Evolutionary conservation across 2,888 invertebrate species (phyloP), one percentile per base, ranked within the genome.

Genomic region (Ypsolopha sequella): DNA sequence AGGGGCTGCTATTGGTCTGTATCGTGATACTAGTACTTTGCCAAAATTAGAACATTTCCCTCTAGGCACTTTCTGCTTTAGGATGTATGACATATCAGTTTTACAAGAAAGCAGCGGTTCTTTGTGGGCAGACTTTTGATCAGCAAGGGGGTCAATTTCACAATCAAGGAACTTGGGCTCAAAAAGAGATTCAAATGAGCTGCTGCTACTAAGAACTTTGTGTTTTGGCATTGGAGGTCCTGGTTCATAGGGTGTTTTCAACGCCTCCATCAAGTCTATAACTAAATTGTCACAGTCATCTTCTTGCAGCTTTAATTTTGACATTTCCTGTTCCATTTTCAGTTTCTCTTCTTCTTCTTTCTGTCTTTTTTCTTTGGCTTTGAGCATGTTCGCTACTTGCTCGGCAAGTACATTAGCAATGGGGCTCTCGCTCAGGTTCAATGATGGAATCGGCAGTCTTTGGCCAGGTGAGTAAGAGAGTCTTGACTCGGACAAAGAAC

Each of bases 331-430:
- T 36, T 66, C 65, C 3, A 73, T 24, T 51, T 61, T 66, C 35
- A 63, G 62, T 49, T 65, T 59, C 52, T 74, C 69, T 39, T 73
- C 67, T 55, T 74, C 61, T 49, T 70, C 64, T 50, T 59, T 63
- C 52, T 66, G 13, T 43, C 13, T 70, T 36, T 65, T 63, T 55
- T 81, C 78, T 61, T 74, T 78, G 1, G 79, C 75, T 61, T 72
- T 76, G 39, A 82, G 64, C 80, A 82, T 84, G 53, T 82, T 84
- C 1, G 72, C 68, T 4, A 84, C 61, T 60, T 82, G 84, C 58
- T 69, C 67, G 2, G 75, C 71, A 2, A 80, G 63, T 10, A 77
- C 64, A 48, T 60, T 65, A 14, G 62, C 65, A 41, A 77, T 77
- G 6, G 74, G 66, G 51, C 68, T 73, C 7, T 66, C 63, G 24